Conservation (phyloP, 2,797 vertebrate genomes). For the Enteromius argenteus region DNA sequence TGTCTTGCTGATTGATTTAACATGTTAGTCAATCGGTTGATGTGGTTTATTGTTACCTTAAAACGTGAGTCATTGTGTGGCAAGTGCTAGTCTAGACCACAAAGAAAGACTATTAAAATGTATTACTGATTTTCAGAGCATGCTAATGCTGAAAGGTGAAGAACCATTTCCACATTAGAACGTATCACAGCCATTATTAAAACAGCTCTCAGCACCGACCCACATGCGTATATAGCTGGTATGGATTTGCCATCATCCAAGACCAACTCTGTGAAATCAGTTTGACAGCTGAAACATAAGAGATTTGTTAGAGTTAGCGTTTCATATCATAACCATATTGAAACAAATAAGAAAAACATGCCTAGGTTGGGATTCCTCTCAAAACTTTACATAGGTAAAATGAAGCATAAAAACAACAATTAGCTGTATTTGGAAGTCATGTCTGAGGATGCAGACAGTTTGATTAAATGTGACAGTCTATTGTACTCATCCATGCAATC, state of each 20-base stretch:
- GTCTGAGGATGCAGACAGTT: conserved; percentile 30
- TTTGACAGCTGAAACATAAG: conserved; percentile 28
- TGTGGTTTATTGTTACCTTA: conserved; percentile 10
- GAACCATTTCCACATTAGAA: conserved; percentile 1
- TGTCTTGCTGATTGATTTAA: conserved; percentile 26
- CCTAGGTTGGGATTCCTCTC: conserved; percentile 43
- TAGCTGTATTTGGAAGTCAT: conserved; percentile 54
- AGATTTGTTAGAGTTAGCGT: conserved; percentile 23
- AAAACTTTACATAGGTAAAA: conserved; percentile 57
- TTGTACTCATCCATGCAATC: conserved; percentile 53
- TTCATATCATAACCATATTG: conserved; percentile 15
- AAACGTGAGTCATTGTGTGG: conserved; percentile 25
- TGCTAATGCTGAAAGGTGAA: neutral
- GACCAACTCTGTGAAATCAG: conserved; percentile 22
- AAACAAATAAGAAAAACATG: conserved; percentile 32
- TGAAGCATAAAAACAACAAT: conserved; percentile 48
- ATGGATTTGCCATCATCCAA: conserved; percentile 20
- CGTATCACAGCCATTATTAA: neutral
- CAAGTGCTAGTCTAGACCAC: neutral
- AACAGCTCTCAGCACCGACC: neutral
- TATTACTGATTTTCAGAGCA: neutral
- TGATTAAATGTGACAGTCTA: conserved; percentile 48
- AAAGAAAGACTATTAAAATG: conserved; percentile 19
- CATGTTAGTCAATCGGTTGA: conserved; percentile 21
- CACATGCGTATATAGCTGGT: neutral